Conservation (phyloP, 2,797 vertebrate species). For the Merluccius polli region DNA sequence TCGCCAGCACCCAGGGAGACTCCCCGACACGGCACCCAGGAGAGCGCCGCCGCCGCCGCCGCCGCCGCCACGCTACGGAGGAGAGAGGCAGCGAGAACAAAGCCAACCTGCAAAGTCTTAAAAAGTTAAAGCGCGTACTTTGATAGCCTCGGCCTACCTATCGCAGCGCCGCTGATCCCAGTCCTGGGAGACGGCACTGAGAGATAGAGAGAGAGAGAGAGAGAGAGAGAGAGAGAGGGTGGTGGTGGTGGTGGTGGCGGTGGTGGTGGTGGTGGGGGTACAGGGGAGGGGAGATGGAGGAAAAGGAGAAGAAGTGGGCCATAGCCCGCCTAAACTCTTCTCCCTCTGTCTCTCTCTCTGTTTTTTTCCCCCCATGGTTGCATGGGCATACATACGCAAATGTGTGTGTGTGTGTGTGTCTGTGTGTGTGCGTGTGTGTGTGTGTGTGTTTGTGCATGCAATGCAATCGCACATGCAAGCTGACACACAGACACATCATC, state of each 20-base stretch:
- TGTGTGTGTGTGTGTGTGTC: too few species aligned
- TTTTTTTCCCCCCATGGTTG: slow-evolving; percentile 58
- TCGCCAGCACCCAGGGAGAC: slow-evolving; percentile 68
- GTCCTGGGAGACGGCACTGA: slow-evolving; percentile 69
- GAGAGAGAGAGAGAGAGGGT: not conserved
- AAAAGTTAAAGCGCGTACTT: slow-evolving; percentile 78
- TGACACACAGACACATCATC: not conserved
- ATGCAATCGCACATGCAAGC: not conserved
- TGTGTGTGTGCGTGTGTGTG: too few species aligned
- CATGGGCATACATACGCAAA: slow-evolving; percentile 14
- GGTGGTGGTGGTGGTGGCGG: slow-evolving; percentile 30
- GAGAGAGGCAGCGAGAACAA: slow-evolving; percentile 71
- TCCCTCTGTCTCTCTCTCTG: slow-evolving; percentile 44
- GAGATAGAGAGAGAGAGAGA: slow-evolving; percentile 4
- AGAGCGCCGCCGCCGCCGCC: slow-evolving; percentile 60
- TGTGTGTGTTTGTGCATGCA: too few species aligned
- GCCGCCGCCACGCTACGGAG: slow-evolving; percentile 11
- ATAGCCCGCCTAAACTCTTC: slow-evolving; percentile 67
- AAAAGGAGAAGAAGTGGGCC: slow-evolving; percentile 70
- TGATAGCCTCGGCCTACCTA: slow-evolving; percentile 77
- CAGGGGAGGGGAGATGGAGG: slow-evolving; percentile 33
- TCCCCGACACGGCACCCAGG: slow-evolving; percentile 67
- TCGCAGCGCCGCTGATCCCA: slow-evolving; percentile 68
- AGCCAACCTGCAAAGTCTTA: slow-evolving; percentile 77
- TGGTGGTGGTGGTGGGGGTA: slow-evolving; percentile 23